phyloP scores from a whole-genome alignment of 1,140 invertebrate species.

The Thaumetopoea pityocampa region DNA sequence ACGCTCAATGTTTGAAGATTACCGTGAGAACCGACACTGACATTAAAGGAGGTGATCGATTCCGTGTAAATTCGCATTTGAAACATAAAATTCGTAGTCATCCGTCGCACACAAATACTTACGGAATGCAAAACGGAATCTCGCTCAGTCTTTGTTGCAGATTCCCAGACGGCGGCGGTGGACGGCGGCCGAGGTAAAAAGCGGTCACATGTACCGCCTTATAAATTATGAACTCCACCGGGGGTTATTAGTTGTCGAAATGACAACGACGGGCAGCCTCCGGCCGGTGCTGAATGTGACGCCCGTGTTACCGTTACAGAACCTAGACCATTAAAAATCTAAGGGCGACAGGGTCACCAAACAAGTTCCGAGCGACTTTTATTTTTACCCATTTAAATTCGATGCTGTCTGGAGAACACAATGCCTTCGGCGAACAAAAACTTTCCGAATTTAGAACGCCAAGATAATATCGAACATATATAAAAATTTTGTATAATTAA shows the following conservation, averaged over 20 bases:
- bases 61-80: constrained; percentile 53
- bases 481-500: constrained; percentile 21
- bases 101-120: constrained; percentile 50
- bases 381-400: constrained; percentile 48
- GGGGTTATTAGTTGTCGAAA: constrained; percentile 61
- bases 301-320: constrained; percentile 55
- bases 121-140: constrained; percentile 70
- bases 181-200: constrained; percentile 55
- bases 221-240: constrained; percentile 61
- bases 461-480: constrained; percentile 2
- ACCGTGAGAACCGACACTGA: constrained; percentile 27
- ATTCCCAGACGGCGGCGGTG: constrained; percentile 67
- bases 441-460: constrained; percentile 22
- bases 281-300: constrained; percentile 36
- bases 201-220: constrained; percentile 59
- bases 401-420: constrained; percentile 29
- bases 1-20: constrained; percentile 15
- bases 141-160: constrained; percentile 60
- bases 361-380: constrained; percentile 47
- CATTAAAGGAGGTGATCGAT: constrained; percentile 34
- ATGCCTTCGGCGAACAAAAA: constrained; percentile 27
- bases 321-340: constrained; percentile 43
- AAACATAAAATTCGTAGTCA: constrained; percentile 50
- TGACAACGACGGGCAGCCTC: constrained; percentile 34
- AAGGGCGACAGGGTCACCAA: constrained; percentile 53